Conservation (phyloP, 2,888 invertebrate species). For the Drosophila lacicola region DNA sequence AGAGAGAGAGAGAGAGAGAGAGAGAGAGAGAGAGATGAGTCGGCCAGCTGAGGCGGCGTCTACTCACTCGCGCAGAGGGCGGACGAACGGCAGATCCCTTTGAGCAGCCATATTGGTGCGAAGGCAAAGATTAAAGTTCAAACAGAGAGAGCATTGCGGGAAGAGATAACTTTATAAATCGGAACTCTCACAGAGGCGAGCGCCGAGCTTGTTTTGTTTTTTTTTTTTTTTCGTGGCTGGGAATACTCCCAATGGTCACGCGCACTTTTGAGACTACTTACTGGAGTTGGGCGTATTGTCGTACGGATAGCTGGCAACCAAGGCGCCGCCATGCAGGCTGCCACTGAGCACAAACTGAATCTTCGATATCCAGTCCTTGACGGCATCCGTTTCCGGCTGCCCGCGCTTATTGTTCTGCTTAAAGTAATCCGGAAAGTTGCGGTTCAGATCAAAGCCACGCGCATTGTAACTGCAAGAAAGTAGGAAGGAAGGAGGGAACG, state of each 20-base stretch:
- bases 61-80: slow-evolving; percentile 90
- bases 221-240: too few relatives aligned
- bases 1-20: slow-evolving; percentile 3
- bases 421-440: slow-evolving; percentile 98
- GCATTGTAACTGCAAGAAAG: slow-evolving; percentile 89
- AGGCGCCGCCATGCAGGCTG: slow-evolving; percentile 94
- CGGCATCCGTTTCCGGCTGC: slow-evolving; percentile 97
- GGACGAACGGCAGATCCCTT: slow-evolving; percentile 91
- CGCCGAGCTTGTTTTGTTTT: not conserved
- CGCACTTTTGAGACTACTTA: slow-evolving; percentile 87
- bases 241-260: not conserved
- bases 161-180: slow-evolving; percentile 80
- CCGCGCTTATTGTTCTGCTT: slow-evolving; percentile 94
- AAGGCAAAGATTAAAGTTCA: slow-evolving; percentile 66
- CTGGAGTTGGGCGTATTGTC: slow-evolving; percentile 97
- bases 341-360: slow-evolving; percentile 97
- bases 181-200: slow-evolving; percentile 34
- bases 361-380: slow-evolving; percentile 97
- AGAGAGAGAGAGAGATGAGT: slow-evolving; percentile 11
- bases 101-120: slow-evolving; percentile 85
- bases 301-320: slow-evolving; percentile 98
- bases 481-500: not conserved
- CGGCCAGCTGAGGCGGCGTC: slow-evolving; percentile 1
- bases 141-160: slow-evolving; percentile 56
- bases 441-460: slow-evolving; percentile 95